Evolutionary conservation across 2,113 vertebrate genomes (phyloP), one percentile per base, ranked within the genome.

Genomic region (Petrocephalus microphthalmus): DNA sequence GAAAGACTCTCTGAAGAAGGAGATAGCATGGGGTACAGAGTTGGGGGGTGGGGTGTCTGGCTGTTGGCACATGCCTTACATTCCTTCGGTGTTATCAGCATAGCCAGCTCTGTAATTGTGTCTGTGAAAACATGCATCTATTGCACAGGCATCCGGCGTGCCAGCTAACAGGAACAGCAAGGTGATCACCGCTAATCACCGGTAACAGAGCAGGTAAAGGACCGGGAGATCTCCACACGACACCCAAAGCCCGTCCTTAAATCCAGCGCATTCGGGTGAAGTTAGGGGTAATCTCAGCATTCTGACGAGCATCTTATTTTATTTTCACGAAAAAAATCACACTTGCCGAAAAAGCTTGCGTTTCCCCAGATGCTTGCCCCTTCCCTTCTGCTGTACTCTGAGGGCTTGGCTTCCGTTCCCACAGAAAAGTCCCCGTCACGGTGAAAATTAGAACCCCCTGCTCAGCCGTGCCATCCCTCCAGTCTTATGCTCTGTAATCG

Each of bases 71-170:
- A 95, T 95, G 92, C 94, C 88, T 93, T 89, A 37, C 92, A 95
- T 95, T 95, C 94, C 90, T 94, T 92, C 91, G 91, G 92, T 93
- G 95, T 94, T 94, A 95, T 95, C 94, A 94, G 93, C 91, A 85
- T 91, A 90, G 91, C 90, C 92, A 82, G 88, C 93, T 90, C 91
- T 91, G 92, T 94, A 94, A 94, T 93, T 92, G 93, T 92, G 92
- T 92, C 91, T 91, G 91, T 89, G 15, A 92, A 91, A 91, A 92
- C 88, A 74, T 49, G 83, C 45, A 89, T 5, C 47, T 83, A 90
- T 33, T 87, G 85, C 88, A 89, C 81, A 78, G 74, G 87, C 71
- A 81, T 0, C 33, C 56, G 1, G 17, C 5, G 8, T 22, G 47
- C 33, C 54, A 60, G 15, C 53, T 33, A 51, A 85, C 51, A 33